Evolutionary conservation across 1,140 invertebrate genomes (phyloP).

Genomic region (Babylonia areolata): DNA sequence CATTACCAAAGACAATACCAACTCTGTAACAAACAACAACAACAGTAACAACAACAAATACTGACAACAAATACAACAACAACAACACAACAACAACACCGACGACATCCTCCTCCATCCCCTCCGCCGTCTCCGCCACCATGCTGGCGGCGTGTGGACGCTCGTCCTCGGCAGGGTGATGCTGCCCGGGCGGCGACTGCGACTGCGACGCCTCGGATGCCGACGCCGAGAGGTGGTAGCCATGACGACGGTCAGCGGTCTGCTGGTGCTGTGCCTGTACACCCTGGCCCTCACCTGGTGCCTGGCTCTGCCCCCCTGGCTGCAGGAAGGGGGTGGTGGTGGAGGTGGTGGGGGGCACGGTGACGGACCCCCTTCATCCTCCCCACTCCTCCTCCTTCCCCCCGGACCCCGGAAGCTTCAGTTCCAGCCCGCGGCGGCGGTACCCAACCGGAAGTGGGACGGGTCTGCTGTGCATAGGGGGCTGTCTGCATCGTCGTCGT

Average conservation of each 20-base stretch:
- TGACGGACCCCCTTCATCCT: neutral
- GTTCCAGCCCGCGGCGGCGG: neutral
- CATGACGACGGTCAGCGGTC: constrained; percentile 17
- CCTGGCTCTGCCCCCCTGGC: constrained; percentile 13
- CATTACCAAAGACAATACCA: too few species aligned
- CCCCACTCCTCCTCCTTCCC: neutral
- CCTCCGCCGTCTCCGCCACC: neutral
- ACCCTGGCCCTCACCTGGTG: constrained; percentile 36
- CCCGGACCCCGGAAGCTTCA: constrained; percentile 15
- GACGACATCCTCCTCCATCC: neutral
- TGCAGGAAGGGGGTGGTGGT: neutral
- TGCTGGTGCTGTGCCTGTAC: constrained; percentile 20
- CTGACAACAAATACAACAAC: too few species aligned
- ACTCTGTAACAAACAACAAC: too few species aligned
- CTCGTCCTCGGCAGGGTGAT: constrained; percentile 29
- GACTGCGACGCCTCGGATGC: constrained; percentile 4
- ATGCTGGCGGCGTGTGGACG: constrained; percentile 5
- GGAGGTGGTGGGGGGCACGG: neutral
- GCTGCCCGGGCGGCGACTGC: neutral
- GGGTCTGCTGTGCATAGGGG: too few species aligned
- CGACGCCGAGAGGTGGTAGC: constrained; percentile 32
- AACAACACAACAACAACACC: too few species aligned
- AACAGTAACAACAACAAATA: too few species aligned
- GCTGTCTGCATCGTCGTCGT: neutral
- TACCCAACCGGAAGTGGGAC: neutral